Conservation (phyloP, 2,797 vertebrate species). For the Hippocampus kuda region DNA sequence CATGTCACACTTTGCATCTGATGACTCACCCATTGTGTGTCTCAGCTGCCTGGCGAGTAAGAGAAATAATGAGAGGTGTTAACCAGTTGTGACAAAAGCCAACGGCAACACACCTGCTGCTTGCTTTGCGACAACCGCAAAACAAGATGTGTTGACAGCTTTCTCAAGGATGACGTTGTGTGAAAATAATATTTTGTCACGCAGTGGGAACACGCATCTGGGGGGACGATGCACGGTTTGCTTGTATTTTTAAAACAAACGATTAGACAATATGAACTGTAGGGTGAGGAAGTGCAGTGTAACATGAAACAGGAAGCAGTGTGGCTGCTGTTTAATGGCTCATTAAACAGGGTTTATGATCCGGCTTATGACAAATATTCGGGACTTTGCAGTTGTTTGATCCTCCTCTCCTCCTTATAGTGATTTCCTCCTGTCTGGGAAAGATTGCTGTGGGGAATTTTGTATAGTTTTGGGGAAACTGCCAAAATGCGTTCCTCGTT, state of each 20-base stretch:
- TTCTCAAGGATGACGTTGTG: not conserved
- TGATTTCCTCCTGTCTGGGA: not conserved
- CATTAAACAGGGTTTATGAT: conserved; percentile 25
- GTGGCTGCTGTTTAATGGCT: not conserved
- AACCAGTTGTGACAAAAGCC: not conserved
- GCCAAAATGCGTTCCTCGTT: not conserved
- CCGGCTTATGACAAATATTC: conserved; percentile 30
- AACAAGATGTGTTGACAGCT: not conserved
- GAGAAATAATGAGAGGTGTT: not conserved
- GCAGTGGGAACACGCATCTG: not conserved
- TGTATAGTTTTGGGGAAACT: not conserved
- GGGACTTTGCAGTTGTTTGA: conserved; percentile 14
- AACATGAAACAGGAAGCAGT: conserved; percentile 11
- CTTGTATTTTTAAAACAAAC: not conserved
- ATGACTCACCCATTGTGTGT: not conserved
- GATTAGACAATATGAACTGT: no score
- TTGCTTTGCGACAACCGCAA: not conserved
- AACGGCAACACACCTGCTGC: not conserved
- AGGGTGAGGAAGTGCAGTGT: not conserved
- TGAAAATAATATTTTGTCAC: not conserved
- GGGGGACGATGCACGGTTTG: no score
- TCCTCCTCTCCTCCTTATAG: not conserved
- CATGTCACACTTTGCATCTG: not conserved
- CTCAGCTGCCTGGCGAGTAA: not conserved
- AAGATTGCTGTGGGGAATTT: not conserved